phyloP scores from a whole-genome alignment of 2,113 vertebrate genomes.

The Polypterus senegalus region DNA sequence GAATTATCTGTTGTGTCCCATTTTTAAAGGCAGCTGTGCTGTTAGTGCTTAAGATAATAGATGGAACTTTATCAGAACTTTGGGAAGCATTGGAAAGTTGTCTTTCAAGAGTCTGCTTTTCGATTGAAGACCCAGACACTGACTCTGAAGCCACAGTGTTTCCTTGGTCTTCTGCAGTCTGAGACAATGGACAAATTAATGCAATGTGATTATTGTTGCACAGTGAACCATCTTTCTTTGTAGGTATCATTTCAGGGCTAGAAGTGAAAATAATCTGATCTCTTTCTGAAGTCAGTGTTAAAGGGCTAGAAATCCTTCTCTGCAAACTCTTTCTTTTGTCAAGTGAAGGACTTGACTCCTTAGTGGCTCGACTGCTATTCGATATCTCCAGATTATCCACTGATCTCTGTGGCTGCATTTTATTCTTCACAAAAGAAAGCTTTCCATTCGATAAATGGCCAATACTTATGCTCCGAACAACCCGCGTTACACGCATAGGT shows the following conservation, averaged over 20 bases:
- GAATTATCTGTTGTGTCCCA: slow-evolving; percentile 84
- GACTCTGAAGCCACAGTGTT: slow-evolving; percentile 17
- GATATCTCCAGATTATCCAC: slow-evolving; percentile 27
- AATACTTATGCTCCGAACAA: slow-evolving; percentile 55
- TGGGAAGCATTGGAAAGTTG: slow-evolving; percentile 28
- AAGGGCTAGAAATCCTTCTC: slow-evolving; percentile 21
- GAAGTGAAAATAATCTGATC: slow-evolving; percentile 33
- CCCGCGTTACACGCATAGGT: slow-evolving; percentile 39
- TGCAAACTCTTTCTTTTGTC: slow-evolving; percentile 17
- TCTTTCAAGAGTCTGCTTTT: slow-evolving; percentile 20
- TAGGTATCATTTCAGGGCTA: not conserved
- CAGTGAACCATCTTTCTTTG: slow-evolving; percentile 9
- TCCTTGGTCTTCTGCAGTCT: slow-evolving; percentile 25
- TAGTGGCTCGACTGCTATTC: slow-evolving; percentile 16
- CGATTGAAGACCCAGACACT: slow-evolving; percentile 29
- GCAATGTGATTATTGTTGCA: slow-evolving; percentile 29
- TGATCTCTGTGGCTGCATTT: slow-evolving; percentile 31
- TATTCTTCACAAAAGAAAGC: slow-evolving; percentile 38
- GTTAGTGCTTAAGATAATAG: slow-evolving; percentile 68
- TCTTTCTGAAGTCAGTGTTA: slow-evolving; percentile 30
- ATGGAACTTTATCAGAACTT: slow-evolving; percentile 31
- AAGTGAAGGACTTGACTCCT: slow-evolving; percentile 17
- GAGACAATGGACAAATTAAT: slow-evolving; percentile 26
- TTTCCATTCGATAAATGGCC: slow-evolving; percentile 34
- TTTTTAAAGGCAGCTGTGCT: slow-evolving; percentile 67